Percentiles rank a stretch among this genome's conserved stretches.
These are phyloP conservation scores for Poecilobothrus nobilitatus DNA, from an alignment of 2,888 invertebrate species.

Conservation along the genomic window DNA sequence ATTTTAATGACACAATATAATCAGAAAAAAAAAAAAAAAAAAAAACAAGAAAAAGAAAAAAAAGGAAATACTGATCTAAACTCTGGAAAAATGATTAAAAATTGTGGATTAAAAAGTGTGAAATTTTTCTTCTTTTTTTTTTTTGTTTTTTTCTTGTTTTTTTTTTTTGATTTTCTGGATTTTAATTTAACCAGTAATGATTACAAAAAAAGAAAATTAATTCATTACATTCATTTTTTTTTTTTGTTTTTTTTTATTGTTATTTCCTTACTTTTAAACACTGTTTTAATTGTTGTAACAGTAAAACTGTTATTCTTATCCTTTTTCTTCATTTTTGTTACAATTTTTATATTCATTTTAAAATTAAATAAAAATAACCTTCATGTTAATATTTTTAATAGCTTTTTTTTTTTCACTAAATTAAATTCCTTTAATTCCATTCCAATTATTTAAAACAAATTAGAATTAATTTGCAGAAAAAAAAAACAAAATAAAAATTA, in stretches of 20 bases:
- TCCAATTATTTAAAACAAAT: not conserved
- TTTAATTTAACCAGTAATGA: not conserved
- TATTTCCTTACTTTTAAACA: not conserved
- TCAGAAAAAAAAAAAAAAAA: too few species aligned
- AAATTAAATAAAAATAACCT: not conserved
- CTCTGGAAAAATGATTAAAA: not conserved
- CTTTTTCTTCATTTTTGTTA: too few species aligned
- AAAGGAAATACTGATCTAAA: not conserved
- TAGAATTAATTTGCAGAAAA: not conserved
- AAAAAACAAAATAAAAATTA: too few species aligned
- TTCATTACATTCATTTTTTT: not conserved
- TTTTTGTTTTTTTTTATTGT: not conserved
- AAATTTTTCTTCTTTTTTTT: not conserved
- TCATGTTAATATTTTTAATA: not conserved
- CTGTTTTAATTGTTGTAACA: too few species aligned
- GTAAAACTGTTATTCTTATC: too few species aligned
- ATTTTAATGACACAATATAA: not conserved
- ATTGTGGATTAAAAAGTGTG: not conserved
- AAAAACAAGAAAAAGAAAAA: not conserved
- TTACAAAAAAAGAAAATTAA: not conserved
- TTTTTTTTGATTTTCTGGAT: not conserved
- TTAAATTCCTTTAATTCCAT: not conserved
- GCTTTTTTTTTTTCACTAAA: not conserved
- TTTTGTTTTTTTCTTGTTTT: not conserved
- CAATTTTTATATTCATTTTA: not conserved